Percentiles rank a stretch among this genome's conserved stretches.
phyloP scores from a whole-genome alignment of 2,113 vertebrate species.

The Apaloderma vittatum region DNA sequence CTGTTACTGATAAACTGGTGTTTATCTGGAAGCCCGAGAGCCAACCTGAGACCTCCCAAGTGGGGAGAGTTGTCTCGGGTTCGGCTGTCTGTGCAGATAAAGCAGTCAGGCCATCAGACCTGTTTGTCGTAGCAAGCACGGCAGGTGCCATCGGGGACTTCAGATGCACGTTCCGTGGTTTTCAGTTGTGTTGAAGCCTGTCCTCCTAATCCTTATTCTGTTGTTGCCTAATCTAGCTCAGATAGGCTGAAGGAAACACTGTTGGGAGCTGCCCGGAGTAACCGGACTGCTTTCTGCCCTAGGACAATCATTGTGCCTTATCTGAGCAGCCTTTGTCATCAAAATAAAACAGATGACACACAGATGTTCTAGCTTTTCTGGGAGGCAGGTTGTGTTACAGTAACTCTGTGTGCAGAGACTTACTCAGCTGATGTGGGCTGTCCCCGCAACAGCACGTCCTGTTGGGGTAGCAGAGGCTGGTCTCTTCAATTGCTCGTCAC shows the following conservation, averaged over 20 bases:
- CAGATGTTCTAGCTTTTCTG: not conserved
- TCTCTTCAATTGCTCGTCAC: not conserved
- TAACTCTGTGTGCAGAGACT: not conserved
- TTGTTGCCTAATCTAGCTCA: not conserved
- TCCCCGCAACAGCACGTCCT: not conserved
- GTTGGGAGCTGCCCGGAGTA: not conserved
- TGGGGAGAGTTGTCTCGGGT: not conserved
- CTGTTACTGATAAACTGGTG: conserved; percentile 1
- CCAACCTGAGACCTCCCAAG: conserved; percentile 31
- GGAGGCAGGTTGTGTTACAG: not conserved
- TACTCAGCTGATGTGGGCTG: not conserved
- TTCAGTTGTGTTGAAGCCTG: not conserved
- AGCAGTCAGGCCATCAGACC: not conserved
- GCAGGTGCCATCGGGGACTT: not conserved
- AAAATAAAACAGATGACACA: not conserved
- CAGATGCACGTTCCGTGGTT: not conserved
- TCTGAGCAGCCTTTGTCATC: not conserved
- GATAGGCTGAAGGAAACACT: not conserved
- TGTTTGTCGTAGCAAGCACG: not conserved
- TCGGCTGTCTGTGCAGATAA: not conserved
- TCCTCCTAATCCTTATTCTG: not conserved
- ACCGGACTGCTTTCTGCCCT: not conserved
- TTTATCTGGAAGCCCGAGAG: conserved; percentile 8
- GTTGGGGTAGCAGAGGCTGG: not conserved
- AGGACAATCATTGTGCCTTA: not conserved